Conservation (phyloP, 2,888 invertebrate species). For the Junonia oenone region DNA sequence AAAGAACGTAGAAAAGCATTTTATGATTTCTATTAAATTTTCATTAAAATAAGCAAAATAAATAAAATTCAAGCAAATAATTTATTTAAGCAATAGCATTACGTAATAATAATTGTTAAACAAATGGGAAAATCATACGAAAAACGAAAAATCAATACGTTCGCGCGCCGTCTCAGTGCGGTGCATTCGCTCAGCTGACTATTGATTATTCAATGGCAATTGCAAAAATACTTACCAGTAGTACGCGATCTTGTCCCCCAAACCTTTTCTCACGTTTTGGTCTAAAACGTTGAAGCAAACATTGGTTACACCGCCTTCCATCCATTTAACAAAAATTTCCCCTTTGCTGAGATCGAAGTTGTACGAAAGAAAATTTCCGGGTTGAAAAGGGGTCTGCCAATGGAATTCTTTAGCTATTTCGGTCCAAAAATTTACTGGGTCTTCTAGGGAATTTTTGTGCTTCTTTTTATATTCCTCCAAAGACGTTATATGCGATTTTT, state of each 20-base stretch:
- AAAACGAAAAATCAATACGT: conserved; percentile 61
- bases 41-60: neutral
- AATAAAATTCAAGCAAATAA: conserved; percentile 3
- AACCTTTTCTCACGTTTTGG: conserved; percentile 91
- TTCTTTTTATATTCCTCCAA: conserved; percentile 88
- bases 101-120: conserved; percentile 20
- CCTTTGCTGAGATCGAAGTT: conserved; percentile 96
- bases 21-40: neutral
- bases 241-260: conserved; percentile 94
- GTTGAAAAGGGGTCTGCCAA: conserved; percentile 90
- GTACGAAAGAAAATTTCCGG: conserved; percentile 89
- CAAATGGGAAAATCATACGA: conserved; percentile 21
- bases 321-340: conserved; percentile 94
- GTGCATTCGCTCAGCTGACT: conserved; percentile 60
- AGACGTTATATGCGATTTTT: conserved; percentile 80
- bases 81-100: conserved; percentile 10
- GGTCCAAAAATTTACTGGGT: conserved; percentile 95
- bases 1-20: neutral
- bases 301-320: conserved; percentile 97
- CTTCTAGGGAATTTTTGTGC: conserved; percentile 91
- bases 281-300: conserved; percentile 97
- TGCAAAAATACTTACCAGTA: conserved; percentile 88
- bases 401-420: conserved; percentile 95
- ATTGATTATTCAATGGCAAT: conserved; percentile 48
- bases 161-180: conserved; percentile 60